Percentiles rank a stretch among this genome's conserved stretches.
phyloP scores from a whole-genome alignment of 2,797 vertebrate species.

The Arvicola amphibius region DNA sequence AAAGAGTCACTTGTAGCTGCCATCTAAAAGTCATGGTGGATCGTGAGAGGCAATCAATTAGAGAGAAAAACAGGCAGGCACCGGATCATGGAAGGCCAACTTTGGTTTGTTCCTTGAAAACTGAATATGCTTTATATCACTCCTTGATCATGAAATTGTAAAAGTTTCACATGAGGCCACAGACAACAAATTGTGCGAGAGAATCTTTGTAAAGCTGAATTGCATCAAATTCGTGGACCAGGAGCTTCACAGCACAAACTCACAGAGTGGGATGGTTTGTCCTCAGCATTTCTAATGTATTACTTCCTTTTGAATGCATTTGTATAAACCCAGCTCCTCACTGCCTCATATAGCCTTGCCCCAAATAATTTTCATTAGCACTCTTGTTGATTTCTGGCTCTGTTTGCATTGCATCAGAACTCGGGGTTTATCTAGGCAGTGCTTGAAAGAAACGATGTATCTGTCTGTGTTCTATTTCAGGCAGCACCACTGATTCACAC shows the following conservation, averaged over 20 bases:
- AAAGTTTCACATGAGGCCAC: slow-evolving; percentile 9
- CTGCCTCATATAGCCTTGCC: background rate
- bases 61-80: background rate
- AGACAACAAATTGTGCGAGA: background rate
- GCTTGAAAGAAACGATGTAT: slow-evolving; percentile 45
- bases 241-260: background rate
- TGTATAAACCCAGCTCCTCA: background rate
- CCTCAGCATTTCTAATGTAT: background rate
- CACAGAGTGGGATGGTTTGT: background rate
- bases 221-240: background rate
- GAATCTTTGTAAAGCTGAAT: background rate
- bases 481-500: slow-evolving; percentile 43
- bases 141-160: background rate
- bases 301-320: background rate
- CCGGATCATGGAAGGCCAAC: background rate
- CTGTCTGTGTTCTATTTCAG: slow-evolving; percentile 61
- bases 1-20: rapidly evolving
- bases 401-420: slow-evolving; percentile 12
- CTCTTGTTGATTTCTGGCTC: slow-evolving; percentile 35
- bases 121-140: background rate
- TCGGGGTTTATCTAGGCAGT: slow-evolving; percentile 35
- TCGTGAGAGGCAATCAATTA: background rate
- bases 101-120: background rate
- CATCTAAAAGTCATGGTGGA: background rate
- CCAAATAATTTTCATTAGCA: slow-evolving; percentile 24